Percentiles rank a stretch among this genome's conserved stretches.
phyloP scores from a whole-genome alignment of 2,113 vertebrate genomes.

The Arizona elegans region DNA sequence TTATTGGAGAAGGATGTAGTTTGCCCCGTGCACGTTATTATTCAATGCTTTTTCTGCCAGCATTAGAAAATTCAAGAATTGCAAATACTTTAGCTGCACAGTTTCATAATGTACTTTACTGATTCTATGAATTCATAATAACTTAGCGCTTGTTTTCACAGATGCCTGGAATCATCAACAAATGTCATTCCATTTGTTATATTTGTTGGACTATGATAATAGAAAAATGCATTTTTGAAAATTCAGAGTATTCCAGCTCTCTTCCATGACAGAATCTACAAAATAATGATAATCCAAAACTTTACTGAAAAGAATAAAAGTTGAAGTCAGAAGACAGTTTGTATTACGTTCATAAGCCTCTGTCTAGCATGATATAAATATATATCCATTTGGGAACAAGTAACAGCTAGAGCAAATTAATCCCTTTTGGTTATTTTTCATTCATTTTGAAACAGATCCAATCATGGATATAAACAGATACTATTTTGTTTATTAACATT shows the following conservation, averaged over 20 bases:
- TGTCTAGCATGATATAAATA: not conserved
- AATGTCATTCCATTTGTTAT: not conserved
- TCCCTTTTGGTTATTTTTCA: not conserved
- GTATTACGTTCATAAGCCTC: not conserved
- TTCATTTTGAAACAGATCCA: not conserved
- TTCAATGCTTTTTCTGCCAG: conserved; percentile 45
- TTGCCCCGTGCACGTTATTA: conserved; percentile 36
- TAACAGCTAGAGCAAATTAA: not conserved
- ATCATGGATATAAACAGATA: not conserved
- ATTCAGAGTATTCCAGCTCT: not conserved
- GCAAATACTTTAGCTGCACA: conserved; percentile 31
- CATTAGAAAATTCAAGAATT: conserved; percentile 35
- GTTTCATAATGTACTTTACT: conserved; percentile 31
- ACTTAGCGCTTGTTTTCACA: conserved; percentile 37
- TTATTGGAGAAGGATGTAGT: conserved; percentile 43
- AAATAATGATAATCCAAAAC: not conserved
- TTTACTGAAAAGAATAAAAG: not conserved
- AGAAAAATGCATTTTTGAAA: not conserved
- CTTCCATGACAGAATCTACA: not conserved
- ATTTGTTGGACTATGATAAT: conserved; percentile 29
- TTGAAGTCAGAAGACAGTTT: not conserved
- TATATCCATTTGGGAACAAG: not conserved
- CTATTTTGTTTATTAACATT: not conserved
- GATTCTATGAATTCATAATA: conserved; percentile 41
- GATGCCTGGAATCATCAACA: conserved; percentile 10